Percentiles rank a stretch among this genome's conserved stretches.
Conservation (phyloP, 2,888 invertebrate species). For the Callyntrura guangdongensis region DNA sequence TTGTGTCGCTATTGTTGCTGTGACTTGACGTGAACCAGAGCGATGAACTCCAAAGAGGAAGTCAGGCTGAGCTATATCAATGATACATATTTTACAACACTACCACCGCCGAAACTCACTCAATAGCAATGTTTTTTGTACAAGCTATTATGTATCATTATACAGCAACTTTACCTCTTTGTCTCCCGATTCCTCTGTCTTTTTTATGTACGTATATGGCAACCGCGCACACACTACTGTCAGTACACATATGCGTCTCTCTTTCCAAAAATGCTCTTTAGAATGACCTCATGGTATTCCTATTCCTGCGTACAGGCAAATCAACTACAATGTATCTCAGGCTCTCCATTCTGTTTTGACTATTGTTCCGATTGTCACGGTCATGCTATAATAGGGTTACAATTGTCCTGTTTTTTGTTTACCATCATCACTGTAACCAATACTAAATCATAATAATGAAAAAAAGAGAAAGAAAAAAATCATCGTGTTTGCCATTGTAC, state of each 20-base stretch:
- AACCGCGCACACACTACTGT: neutral
- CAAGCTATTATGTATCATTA: neutral
- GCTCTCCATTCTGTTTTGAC: slow-evolving; percentile 4
- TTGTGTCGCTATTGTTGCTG: slow-evolving; percentile 28
- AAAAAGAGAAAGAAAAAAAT: too few species aligned
- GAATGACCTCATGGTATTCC: slow-evolving; percentile 3
- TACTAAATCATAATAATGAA: neutral
- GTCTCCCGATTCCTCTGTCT: neutral
- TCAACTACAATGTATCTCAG: neutral
- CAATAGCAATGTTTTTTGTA: neutral
- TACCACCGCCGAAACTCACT: neutral
- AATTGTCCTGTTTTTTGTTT: slow-evolving; percentile 41
- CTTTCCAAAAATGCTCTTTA: neutral
- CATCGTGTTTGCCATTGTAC: slow-evolving; percentile 23
- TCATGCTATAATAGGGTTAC: slow-evolving; percentile 64
- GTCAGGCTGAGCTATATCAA: neutral
- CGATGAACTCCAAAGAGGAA: slow-evolving; percentile 53
- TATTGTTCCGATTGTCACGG: slow-evolving; percentile 60
- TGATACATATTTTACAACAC: neutral
- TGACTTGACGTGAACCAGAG: slow-evolving; percentile 61
- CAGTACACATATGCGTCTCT: neutral
- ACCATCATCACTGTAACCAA: neutral
- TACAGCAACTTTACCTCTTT: neutral
- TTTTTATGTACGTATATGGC: neutral
- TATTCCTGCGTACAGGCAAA: too few species aligned